Percentiles rank a stretch among this genome's conserved stretches.
phyloP scores from a whole-genome alignment of 2,888 invertebrate species.

The Hemaris fuciformis region DNA sequence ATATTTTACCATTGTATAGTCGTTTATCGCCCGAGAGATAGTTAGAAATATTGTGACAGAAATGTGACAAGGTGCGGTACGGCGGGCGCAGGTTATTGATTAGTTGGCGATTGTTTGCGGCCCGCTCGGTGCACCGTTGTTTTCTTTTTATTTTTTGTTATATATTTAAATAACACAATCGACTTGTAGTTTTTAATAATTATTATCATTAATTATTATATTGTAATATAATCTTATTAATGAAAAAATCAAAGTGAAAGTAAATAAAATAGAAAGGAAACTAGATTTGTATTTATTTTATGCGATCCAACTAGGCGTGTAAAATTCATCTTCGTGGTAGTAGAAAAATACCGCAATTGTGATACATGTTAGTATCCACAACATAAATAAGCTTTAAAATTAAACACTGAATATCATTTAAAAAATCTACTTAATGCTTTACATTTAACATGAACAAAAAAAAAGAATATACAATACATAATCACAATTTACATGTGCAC shows the following conservation, averaged over 20 bases:
- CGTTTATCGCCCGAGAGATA: slow-evolving; percentile 70
- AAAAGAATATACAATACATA: slow-evolving; percentile 22
- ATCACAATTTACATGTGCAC: background rate
- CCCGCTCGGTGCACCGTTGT: slow-evolving; percentile 66
- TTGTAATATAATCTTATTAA: slow-evolving; percentile 82
- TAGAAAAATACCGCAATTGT: background rate
- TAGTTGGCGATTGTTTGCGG: slow-evolving; percentile 54
- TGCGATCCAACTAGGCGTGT: background rate
- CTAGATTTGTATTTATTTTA: slow-evolving; percentile 39
- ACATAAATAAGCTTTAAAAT: slow-evolving; percentile 17
- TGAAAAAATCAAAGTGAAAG: slow-evolving; percentile 81
- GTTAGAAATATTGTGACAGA: slow-evolving; percentile 67
- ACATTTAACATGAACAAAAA: slow-evolving; percentile 41
- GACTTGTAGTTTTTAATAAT: slow-evolving; percentile 80
- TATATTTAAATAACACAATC: slow-evolving; percentile 81
- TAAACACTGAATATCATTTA: slow-evolving; percentile 35
- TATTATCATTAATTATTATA: slow-evolving; percentile 81
- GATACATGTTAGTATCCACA: background rate
- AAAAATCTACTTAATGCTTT: slow-evolving; percentile 46
- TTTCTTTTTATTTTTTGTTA: slow-evolving; percentile 76
- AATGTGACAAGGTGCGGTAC: slow-evolving; percentile 47
- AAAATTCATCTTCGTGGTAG: background rate
- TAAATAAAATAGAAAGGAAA: slow-evolving; percentile 75
- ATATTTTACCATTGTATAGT: slow-evolving; percentile 82
- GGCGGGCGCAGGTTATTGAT: slow-evolving; percentile 43